These are phyloP conservation scores for Apamea monoglypha DNA, from an alignment of 2,888 invertebrate species.

Conservation along the genomic window DNA sequence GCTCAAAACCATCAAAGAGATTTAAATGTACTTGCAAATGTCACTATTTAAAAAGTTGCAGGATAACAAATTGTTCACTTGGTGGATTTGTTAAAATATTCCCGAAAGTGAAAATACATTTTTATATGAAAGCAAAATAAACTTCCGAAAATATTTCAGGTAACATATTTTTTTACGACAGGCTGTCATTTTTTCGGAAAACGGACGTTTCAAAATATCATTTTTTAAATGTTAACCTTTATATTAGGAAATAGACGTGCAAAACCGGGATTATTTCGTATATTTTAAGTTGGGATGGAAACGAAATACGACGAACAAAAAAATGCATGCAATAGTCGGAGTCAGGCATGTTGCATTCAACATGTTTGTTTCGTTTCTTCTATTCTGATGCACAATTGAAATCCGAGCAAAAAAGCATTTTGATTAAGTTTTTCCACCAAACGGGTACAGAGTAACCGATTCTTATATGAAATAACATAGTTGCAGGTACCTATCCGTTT, in stretches of 20 bases:
- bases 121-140: neutral
- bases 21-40: conserved; percentile 13
- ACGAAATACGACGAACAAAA: conserved; percentile 34
- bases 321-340: conserved; percentile 20
- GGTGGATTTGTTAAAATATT: conserved; percentile 2
- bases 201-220: neutral
- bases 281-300: conserved; percentile 16
- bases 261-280: neutral
- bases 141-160: neutral
- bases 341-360: conserved; percentile 27
- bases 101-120: neutral
- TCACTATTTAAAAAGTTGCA: conserved; percentile 4
- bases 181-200: neutral
- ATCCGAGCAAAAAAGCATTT: conserved; percentile 34
- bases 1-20: conserved; percentile 7
- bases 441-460: neutral
- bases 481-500: neutral
- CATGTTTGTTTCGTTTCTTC: conserved; percentile 46
- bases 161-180: neutral
- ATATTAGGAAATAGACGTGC: neutral
- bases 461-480: neutral
- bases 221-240: neutral
- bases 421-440: conserved; percentile 12
- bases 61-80: neutral
- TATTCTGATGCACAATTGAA: conserved; percentile 45